These are phyloP conservation scores for Ctenodactylus gundi DNA, from an alignment of 2,113 vertebrate genomes.

Conservation along the genomic window DNA sequence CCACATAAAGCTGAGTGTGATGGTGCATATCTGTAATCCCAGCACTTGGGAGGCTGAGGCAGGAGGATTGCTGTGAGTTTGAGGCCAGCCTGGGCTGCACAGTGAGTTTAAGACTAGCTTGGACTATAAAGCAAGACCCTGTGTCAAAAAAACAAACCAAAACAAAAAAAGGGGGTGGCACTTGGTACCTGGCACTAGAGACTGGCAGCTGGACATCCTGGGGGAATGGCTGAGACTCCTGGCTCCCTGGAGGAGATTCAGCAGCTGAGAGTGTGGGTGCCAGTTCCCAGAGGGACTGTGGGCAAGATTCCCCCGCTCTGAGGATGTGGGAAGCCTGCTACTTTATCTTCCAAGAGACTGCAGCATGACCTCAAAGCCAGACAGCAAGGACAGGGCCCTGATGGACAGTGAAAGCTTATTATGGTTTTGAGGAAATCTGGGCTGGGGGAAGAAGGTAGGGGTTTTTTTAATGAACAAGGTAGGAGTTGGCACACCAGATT, in stretches of 20 bases:
- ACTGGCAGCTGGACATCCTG: conserved; percentile 83
- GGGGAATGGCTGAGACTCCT: conserved; percentile 76
- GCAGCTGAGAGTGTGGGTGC: not conserved
- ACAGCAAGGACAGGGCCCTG: not conserved
- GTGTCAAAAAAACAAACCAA: too few species aligned
- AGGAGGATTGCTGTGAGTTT: too few species aligned
- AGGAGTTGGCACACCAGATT: not conserved
- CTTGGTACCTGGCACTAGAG: conserved; percentile 79
- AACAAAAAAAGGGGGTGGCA: too few species aligned
- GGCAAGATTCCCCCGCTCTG: not conserved
- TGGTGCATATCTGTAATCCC: too few species aligned
- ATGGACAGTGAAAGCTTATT: not conserved
- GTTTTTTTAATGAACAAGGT: not conserved
- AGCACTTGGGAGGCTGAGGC: too few species aligned
- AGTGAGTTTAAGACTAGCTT: too few species aligned
- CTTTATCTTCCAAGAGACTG: not conserved
- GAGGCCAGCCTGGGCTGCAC: too few species aligned
- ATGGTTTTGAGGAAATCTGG: not conserved
- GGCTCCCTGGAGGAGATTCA: conserved; percentile 39
- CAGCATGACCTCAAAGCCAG: not conserved
- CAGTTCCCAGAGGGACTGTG: not conserved
- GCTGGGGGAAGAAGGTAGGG: not conserved
- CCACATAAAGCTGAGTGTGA: too few species aligned
- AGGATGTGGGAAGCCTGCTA: not conserved
- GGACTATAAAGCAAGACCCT: too few species aligned